These are phyloP conservation scores for Cephus rjabovi DNA, from an alignment of 2,888 invertebrate species.

Conservation along the genomic window DNA sequence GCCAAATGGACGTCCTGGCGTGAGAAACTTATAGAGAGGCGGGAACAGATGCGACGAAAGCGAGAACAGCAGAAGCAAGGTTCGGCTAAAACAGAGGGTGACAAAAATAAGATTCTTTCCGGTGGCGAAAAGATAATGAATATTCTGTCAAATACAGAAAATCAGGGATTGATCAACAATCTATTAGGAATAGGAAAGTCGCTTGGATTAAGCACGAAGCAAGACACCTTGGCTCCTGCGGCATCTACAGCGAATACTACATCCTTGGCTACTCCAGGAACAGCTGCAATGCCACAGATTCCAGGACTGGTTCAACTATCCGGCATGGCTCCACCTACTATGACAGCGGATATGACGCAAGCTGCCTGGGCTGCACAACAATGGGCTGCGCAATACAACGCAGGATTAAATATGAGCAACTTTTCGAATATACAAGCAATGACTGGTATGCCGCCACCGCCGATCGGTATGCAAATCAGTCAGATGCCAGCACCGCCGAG, in stretches of 20 bases:
- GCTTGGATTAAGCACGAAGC: conserved; percentile 58
- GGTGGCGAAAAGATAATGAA: conserved; percentile 63
- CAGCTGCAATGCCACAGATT: conserved; percentile 20
- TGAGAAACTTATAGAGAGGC: conserved; percentile 80
- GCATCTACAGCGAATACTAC: conserved; percentile 12
- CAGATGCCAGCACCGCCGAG: conserved; percentile 27
- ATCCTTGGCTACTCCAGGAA: conserved; percentile 1
- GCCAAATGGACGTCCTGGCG: conserved; percentile 89
- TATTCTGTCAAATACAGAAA: conserved; percentile 59
- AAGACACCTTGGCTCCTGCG: conserved; percentile 32
- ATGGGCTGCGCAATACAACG: conserved; percentile 57
- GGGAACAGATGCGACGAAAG: conserved; percentile 84
- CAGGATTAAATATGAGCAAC: conserved; percentile 41
- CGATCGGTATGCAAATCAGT: conserved; percentile 29
- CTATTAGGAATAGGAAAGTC: conserved; percentile 62
- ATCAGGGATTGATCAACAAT: conserved; percentile 63
- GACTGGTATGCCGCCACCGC: conserved; percentile 32
- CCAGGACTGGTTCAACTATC: conserved; percentile 5
- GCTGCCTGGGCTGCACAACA: conserved; percentile 56
- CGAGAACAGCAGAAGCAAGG: conserved; percentile 66
- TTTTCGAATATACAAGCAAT: conserved; percentile 34
- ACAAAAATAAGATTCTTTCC: conserved; percentile 57
- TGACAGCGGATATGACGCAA: conserved; percentile 47
- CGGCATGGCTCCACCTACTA: conserved; percentile 33
- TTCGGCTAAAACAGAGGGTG: conserved; percentile 50